Percentiles rank a stretch among this genome's conserved stretches.
Conservation (phyloP, 2,888 invertebrate genomes). For the Carabus problematicus region DNA sequence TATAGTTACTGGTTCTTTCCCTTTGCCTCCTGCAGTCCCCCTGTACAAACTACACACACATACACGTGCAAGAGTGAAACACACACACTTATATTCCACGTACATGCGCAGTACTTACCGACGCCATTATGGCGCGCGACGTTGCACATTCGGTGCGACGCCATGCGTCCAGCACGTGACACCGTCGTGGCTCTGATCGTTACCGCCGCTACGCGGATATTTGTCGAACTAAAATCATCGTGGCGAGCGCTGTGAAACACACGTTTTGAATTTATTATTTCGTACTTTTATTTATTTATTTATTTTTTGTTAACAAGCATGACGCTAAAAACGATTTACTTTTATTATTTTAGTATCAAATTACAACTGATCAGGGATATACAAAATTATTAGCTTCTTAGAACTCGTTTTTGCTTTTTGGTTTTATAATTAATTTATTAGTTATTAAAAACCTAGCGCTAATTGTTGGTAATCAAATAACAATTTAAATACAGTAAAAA, state of each 20-base stretch:
- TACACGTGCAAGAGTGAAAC: slow-evolving; percentile 37
- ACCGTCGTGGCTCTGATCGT: slow-evolving; percentile 44
- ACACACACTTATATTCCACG: slow-evolving; percentile 26
- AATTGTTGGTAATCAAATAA: no score
- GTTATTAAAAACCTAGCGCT: no score
- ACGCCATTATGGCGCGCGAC: slow-evolving; percentile 50
- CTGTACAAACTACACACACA: neutral
- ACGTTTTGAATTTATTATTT: no score
- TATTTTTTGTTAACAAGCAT: no score
- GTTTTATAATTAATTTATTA: no score
- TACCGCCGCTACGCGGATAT: slow-evolving; percentile 47
- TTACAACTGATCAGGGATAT: no score
- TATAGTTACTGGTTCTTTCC: slow-evolving; percentile 29
- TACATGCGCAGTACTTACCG: slow-evolving; percentile 50
- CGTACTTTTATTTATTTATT: no score
- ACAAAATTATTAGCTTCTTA: no score
- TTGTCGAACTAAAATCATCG: slow-evolving; percentile 43
- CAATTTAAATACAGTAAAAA: no score
- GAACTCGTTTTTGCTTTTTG: no score
- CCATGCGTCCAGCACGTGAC: slow-evolving; percentile 48
- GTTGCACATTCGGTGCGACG: slow-evolving; percentile 47
- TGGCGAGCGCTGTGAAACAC: neutral
- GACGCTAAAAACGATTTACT: no score
- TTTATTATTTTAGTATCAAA: no score
- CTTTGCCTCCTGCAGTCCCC: neutral